Conservation (phyloP, 2,888 invertebrate species). For the Petrolisthes manimaculis region DNA sequence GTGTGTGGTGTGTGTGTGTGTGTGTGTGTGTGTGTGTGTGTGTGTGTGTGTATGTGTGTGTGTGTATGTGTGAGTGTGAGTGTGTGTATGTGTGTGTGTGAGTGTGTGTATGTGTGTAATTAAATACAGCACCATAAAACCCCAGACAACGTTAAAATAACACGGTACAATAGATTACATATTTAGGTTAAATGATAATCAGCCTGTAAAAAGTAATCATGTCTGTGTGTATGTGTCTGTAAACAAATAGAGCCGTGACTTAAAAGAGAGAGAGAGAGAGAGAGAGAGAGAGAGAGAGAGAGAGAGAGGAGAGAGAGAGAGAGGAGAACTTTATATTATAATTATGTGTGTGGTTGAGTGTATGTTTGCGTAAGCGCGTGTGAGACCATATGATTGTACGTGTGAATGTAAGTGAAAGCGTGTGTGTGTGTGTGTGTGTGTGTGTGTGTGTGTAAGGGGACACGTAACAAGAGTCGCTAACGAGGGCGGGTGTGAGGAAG, state of each 20-base stretch:
- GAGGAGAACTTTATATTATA: background rate
- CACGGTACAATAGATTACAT: too few relatives aligned
- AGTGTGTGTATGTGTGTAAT: too few relatives aligned
- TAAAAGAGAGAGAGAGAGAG: background rate
- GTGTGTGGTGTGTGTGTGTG: background rate
- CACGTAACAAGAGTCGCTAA: slow-evolving; percentile 39
- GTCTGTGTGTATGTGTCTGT: background rate
- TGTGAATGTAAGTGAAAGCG: slow-evolving; percentile 1
- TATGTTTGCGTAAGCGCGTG: slow-evolving; percentile 18
- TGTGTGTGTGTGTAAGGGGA: slow-evolving; percentile 28
- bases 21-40: background rate
- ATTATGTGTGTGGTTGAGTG: slow-evolving; percentile 1
- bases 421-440: slow-evolving; percentile 22
- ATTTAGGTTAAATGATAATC: too few relatives aligned
- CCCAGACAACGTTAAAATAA: too few relatives aligned
- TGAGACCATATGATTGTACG: background rate
- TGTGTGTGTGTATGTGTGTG: background rate
- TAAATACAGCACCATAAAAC: too few relatives aligned
- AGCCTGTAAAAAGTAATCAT: too few relatives aligned
- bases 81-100: background rate
- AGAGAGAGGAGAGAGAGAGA: background rate
- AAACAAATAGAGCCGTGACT: background rate
- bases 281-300: background rate
- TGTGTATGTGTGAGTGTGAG: background rate
- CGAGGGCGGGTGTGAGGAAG: slow-evolving; percentile 21